These are phyloP conservation scores for Momotus momota DNA, from an alignment of 2,797 vertebrate species.

Conservation along the genomic window DNA sequence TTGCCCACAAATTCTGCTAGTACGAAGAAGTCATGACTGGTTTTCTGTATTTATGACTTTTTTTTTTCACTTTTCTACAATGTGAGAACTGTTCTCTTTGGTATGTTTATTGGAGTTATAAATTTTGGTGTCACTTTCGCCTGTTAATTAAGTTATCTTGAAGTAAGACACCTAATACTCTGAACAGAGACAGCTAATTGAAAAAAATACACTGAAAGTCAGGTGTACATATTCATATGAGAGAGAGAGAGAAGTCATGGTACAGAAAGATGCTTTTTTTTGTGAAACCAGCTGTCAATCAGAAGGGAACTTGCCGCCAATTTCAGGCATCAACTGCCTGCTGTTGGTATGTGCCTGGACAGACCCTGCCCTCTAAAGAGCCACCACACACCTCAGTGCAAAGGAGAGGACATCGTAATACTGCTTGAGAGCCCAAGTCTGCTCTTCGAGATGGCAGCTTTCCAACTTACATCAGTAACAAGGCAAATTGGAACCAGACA, in stretches of 20 bases:
- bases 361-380: neutral
- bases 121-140: neutral
- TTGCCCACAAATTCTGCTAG: neutral
- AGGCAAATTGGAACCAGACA: constrained; percentile 10
- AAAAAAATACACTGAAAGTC: neutral
- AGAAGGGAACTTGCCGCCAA: neutral
- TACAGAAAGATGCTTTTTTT: neutral
- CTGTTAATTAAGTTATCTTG: neutral
- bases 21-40: neutral
- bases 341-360: neutral
- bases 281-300: neutral
- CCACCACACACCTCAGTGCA: neutral
- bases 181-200: neutral
- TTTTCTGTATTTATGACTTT: neutral
- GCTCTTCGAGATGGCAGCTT: neutral
- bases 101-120: neutral
- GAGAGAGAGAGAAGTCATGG: neutral
- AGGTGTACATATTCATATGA: neutral
- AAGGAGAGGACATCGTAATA: neutral
- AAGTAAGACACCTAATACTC: neutral
- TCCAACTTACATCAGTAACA: neutral
- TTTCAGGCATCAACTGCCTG: neutral
- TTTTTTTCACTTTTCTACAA: neutral
- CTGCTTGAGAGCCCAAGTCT: neutral
- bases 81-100: neutral